Conservation (phyloP, 2,797 vertebrate genomes). For the Gallinago solitaria region DNA sequence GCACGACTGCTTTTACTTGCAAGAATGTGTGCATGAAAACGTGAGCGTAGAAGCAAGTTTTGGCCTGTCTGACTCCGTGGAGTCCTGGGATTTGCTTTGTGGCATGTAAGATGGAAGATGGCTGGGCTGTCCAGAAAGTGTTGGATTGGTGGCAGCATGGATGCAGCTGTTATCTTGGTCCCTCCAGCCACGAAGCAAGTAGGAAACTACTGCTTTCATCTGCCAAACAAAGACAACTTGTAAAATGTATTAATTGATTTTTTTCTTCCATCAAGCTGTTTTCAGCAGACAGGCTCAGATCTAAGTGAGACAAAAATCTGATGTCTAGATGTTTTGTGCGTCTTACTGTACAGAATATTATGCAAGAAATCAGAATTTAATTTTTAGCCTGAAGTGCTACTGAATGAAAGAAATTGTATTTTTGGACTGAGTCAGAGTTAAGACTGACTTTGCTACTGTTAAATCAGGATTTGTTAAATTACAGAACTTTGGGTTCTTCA, state of each 20-base stretch:
- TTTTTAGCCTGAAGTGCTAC: not conserved
- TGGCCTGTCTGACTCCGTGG: not conserved
- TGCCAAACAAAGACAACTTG: not conserved
- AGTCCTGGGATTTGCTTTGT: not conserved
- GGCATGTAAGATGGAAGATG: not conserved
- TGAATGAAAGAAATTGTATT: not conserved
- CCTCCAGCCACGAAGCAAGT: not conserved
- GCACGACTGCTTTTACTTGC: not conserved
- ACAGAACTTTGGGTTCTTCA: not conserved
- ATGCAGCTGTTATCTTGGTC: not conserved
- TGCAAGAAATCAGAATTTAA: not conserved
- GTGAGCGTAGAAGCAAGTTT: not conserved
- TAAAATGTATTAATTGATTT: slow-evolving; percentile 51
- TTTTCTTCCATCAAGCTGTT: slow-evolving; percentile 17
- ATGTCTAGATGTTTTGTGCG: not conserved
- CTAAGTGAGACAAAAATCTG: not conserved
- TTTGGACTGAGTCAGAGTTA: not conserved
- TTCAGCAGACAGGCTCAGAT: not conserved
- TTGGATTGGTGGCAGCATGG: not conserved
- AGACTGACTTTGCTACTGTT: not conserved
- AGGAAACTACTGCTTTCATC: slow-evolving; percentile 15
- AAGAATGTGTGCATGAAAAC: not conserved
- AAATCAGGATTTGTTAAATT: slow-evolving; percentile 17
- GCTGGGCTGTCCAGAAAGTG: not conserved
- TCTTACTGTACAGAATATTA: not conserved